Conservation (phyloP, 2,888 invertebrate genomes). For the Nemotelus nigrinus region DNA sequence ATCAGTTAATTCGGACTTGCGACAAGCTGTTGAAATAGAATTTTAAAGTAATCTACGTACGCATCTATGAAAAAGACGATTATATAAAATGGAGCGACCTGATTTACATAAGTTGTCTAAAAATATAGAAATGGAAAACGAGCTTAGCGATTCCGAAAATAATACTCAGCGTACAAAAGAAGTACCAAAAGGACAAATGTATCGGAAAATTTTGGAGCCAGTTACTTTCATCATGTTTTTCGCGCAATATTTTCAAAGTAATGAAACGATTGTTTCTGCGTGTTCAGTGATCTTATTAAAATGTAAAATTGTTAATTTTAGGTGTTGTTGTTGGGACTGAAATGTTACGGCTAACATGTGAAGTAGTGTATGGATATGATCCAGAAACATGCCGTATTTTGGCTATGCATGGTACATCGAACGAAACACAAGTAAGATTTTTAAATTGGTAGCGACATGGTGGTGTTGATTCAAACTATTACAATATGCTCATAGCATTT, state of each 20-base stretch:
- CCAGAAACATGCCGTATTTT: background rate
- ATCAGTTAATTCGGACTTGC: too few species aligned
- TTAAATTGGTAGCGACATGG: too few species aligned
- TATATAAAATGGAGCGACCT: too few species aligned
- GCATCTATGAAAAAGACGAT: too few species aligned
- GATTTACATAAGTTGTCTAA: too few species aligned
- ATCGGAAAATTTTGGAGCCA: background rate
- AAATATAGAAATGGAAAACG: background rate
- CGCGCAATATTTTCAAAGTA: background rate
- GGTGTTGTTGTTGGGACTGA: background rate
- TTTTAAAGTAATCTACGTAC: too few species aligned
- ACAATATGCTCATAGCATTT: too few species aligned
- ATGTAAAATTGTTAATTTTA: background rate
- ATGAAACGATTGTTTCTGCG: background rate
- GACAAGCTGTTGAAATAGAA: too few species aligned
- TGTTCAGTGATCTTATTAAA: background rate
- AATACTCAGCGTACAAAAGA: background rate
- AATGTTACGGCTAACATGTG: slow-evolving; percentile 5
- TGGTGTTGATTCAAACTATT: too few species aligned
- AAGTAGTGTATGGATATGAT: background rate
- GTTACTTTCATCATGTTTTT: background rate
- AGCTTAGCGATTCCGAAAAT: background rate
- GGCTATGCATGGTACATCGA: background rate
- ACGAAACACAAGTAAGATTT: background rate
- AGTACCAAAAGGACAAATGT: background rate